Conservation (phyloP, 2,797 vertebrate species). For the Tenualosa thibaudeaui region DNA sequence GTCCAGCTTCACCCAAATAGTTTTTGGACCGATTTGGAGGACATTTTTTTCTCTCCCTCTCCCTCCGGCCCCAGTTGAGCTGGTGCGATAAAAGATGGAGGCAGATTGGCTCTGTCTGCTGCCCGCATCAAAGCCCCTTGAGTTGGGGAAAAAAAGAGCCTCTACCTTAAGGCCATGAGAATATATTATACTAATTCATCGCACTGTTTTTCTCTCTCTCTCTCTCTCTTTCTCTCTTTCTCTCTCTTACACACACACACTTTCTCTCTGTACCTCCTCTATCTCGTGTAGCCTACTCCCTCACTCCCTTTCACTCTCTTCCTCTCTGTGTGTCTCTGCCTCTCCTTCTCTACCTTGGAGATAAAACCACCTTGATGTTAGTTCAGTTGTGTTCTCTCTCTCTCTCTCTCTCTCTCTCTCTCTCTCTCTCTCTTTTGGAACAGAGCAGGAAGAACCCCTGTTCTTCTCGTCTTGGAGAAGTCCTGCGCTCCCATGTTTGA, state of each 20-base stretch:
- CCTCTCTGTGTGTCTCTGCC: neutral
- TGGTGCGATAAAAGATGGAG: conserved; percentile 10
- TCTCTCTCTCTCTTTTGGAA: neutral
- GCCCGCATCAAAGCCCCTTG: conserved; percentile 14
- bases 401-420: neutral
- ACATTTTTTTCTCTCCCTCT: neutral
- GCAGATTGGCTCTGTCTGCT: conserved; percentile 14
- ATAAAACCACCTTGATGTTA: conserved; percentile 14
- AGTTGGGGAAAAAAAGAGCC: conserved; percentile 14
- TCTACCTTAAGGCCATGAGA: conserved; percentile 17
- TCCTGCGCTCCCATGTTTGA: neutral
- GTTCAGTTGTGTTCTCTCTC: neutral
- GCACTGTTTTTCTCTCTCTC: neutral
- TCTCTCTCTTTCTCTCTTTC: neutral
- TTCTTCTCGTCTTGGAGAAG: neutral
- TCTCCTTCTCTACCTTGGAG: neutral
- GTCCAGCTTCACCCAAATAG: neutral
- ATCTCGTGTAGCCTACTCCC: neutral
- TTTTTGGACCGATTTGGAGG: neutral
- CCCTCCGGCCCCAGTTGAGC: neutral
- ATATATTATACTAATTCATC: conserved; percentile 40
- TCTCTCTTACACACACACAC: neutral
- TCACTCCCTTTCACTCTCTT: neutral
- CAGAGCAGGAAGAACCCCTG: neutral
- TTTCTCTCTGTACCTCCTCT: neutral